Conservation (phyloP, 2,888 invertebrate genomes). For the Leistus spinibarbis region DNA sequence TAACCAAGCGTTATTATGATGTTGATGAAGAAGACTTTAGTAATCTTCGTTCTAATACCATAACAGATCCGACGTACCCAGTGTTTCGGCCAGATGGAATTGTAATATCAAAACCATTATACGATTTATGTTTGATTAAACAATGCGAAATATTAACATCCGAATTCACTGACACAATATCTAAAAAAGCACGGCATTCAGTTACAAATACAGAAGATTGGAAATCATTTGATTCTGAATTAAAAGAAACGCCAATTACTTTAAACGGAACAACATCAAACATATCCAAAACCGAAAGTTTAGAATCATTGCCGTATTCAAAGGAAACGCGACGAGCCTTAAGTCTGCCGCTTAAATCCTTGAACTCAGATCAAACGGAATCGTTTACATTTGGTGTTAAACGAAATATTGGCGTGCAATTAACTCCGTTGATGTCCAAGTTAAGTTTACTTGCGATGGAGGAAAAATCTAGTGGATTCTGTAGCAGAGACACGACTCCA, state of each 20-base stretch:
- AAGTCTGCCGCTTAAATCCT: constrained; percentile 74
- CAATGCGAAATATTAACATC: constrained; percentile 64
- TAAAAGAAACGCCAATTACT: constrained; percentile 26
- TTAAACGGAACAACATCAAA: neutral
- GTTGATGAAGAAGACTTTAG: constrained; percentile 51
- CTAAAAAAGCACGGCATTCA: constrained; percentile 46
- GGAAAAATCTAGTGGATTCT: constrained; percentile 71
- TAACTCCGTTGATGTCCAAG: constrained; percentile 84
- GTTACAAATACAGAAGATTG: constrained; percentile 44
- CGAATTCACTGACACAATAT: constrained; percentile 38
- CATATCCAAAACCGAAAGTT: neutral
- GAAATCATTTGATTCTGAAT: constrained; percentile 42
- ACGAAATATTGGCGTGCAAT: constrained; percentile 60
- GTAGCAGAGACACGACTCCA: constrained; percentile 72
- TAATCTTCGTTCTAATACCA: constrained; percentile 67
- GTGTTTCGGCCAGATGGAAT: constrained; percentile 76
- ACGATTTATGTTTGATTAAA: constrained; percentile 71
- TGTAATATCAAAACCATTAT: constrained; percentile 74
- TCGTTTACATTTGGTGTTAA: constrained; percentile 3
- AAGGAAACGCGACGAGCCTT: constrained; percentile 60
- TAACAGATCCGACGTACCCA: constrained; percentile 80
- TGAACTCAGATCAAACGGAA: constrained; percentile 53
- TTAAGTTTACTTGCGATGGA: constrained; percentile 74
- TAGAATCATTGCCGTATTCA: constrained; percentile 12
- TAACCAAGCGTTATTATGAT: too few relatives aligned